Conservation (phyloP, 2,113 vertebrate genomes). For the Carettochelys insculpta region DNA sequence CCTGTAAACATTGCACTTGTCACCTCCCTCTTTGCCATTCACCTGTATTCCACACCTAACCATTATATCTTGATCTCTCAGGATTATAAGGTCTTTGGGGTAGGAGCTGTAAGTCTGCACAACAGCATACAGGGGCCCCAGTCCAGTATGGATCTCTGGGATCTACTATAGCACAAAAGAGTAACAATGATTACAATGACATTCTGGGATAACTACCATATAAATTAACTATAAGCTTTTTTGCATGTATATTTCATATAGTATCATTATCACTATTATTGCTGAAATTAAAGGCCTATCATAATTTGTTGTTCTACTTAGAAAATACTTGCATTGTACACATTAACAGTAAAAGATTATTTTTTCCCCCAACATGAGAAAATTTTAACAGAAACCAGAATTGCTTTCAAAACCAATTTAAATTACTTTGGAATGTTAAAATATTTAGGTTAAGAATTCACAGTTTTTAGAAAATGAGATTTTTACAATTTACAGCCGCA, state of each 20-base stretch:
- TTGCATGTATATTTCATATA: neutral
- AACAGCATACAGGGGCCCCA: neutral
- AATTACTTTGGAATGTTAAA: neutral
- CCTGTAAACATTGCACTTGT: no score
- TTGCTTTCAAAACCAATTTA: neutral
- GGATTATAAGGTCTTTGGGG: neutral
- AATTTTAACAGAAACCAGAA: neutral
- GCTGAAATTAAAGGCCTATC: neutral
- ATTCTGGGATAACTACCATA: neutral
- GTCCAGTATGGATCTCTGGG: neutral
- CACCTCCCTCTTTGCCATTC: neutral
- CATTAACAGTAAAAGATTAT: neutral
- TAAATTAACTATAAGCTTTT: neutral
- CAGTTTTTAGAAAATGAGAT: neutral
- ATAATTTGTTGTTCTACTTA: neutral
- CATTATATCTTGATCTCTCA: neutral
- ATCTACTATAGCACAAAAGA: neutral
- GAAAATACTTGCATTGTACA: neutral
- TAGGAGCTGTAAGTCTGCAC: neutral
- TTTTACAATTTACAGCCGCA: neutral
- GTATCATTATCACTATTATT: neutral
- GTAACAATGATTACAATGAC: neutral
- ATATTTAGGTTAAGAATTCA: neutral
- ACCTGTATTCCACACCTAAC: neutral
- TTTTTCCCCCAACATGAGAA: neutral